Percentiles rank a stretch among this genome's conserved stretches.
These are phyloP conservation scores for Thinocorus orbignyianus DNA, from an alignment of 2,113 vertebrate genomes.

Conservation along the genomic window DNA sequence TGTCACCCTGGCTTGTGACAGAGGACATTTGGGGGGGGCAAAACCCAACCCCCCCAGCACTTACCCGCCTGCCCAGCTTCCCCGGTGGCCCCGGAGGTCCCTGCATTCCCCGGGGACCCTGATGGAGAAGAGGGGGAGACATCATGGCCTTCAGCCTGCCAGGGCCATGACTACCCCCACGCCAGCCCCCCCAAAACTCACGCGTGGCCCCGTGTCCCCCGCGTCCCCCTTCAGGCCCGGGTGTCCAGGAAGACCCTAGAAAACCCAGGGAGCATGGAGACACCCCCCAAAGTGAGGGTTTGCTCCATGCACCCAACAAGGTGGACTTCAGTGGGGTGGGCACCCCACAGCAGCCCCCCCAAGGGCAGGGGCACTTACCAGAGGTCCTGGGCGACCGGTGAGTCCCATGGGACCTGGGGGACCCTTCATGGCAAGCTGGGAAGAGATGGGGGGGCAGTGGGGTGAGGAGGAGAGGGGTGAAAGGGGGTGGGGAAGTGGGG, in stretches of 20 bases:
- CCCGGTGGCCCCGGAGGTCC: conserved; percentile 80
- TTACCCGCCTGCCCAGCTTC: conserved; percentile 85
- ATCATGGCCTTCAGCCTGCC: neutral
- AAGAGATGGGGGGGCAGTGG: neutral
- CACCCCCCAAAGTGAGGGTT: too few species aligned
- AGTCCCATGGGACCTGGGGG: conserved; percentile 85
- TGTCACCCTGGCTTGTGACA: neutral
- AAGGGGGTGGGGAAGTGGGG: neutral
- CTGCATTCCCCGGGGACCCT: conserved; percentile 84
- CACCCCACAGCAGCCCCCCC: neutral
- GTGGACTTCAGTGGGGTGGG: neutral
- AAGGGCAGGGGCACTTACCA: conserved; percentile 71
- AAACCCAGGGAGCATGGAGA: neutral
- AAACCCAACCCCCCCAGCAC: neutral
- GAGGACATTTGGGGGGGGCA: neutral
- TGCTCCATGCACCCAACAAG: accelerated
- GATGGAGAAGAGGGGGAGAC: neutral
- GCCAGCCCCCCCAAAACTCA: neutral
- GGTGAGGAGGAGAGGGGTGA: neutral
- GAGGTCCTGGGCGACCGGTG: conserved; percentile 82
- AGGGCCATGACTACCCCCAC: neutral
- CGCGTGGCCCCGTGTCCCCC: conserved; percentile 69
- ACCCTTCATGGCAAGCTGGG: conserved; percentile 86
- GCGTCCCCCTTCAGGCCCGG: conserved; percentile 73
- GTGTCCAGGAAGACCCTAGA: conserved; percentile 73